Base-by-base conservation (phyloP, 2,888 invertebrate species). In the Cephus rjabovi region DNA sequence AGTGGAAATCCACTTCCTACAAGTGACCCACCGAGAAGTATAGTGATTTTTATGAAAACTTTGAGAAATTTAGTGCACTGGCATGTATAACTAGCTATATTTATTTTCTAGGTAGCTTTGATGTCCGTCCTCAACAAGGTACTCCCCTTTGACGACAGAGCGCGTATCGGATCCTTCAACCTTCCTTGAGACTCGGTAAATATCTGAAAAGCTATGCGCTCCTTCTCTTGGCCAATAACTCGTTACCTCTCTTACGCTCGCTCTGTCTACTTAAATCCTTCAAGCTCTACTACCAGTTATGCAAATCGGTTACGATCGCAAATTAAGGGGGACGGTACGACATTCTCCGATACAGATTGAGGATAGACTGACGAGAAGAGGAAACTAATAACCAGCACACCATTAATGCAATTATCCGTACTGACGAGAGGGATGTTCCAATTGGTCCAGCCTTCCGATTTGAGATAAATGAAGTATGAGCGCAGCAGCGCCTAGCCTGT, bases 341-440 rank as follows among this genome's bases (percentile, higher is more conserved):
- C 79, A 77, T 79, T 77, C 69, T 78, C 69, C 69, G 74, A 76
- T 74, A 69, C 37, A 76, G 75, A 75, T 79, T 33, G 77, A 73
- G 69, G 74, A 77, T 69, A 76, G 76, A 68, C 74, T 75, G 80
- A 40, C 80, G 79, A 81, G 76, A 81, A 81, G 78, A 80, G 80
- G 79, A 81, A 81, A 81, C 83, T 84, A 83, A 84, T 83, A 85
- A 84, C 82, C 79, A 23, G 80, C 81, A 75, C 75, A 78, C 78
- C 83, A 86, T 84, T 84, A 85, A 83, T 83, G 80, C 81, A 82
- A 85, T 86, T 86, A 86, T 77, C 79, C 9, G 23, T 9, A 56
- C 15, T 23, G 23, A 56, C 56, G 56, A 56, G 23, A 56, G 23
- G 56, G 15, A 56, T 56, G 23, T 23, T 56, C 9, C 4, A 56